Evolutionary conservation across 2,797 vertebrate species (phyloP).

Genomic region (Pseudopleuronectes americanus): DNA sequence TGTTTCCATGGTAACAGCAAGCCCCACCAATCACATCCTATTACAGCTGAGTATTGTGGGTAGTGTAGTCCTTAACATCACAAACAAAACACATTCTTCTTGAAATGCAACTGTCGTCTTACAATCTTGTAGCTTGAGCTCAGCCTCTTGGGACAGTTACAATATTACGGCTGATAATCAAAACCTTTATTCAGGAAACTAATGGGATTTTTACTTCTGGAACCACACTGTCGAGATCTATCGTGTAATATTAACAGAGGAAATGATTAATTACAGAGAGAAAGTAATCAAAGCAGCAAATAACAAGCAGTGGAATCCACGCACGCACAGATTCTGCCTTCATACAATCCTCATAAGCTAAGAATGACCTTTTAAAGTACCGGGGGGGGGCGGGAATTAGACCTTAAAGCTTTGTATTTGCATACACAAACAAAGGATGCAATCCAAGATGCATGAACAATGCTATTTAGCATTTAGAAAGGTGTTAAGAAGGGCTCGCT

Average conservation of each 20-base stretch:
- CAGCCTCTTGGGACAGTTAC: too few relatives aligned
- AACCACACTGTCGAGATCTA: too few relatives aligned
- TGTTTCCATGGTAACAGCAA: too few relatives aligned
- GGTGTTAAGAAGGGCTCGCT: conserved; percentile 73
- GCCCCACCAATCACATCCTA: too few relatives aligned
- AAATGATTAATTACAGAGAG: conserved; percentile 1
- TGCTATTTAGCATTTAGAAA: conserved; percentile 82
- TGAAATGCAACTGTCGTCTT: too few relatives aligned
- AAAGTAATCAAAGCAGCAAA: conserved; percentile 27
- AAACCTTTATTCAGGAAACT: too few relatives aligned
- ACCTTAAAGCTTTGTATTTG: conserved; percentile 69
- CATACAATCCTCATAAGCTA: conserved; percentile 41
- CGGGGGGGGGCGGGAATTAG: conserved; percentile 60
- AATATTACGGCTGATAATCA: too few relatives aligned
- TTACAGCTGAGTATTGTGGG: too few relatives aligned
- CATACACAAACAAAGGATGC: conserved; percentile 73
- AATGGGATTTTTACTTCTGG: too few relatives aligned
- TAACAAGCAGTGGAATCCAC: conserved; percentile 15
- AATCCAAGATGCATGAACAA: conserved; percentile 67
- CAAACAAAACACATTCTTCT: too few relatives aligned
- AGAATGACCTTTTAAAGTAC: conserved; percentile 71
- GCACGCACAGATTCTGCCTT: conserved; percentile 32
- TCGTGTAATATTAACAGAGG: not conserved
- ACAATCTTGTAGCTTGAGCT: too few relatives aligned
- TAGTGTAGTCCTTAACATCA: too few relatives aligned